These are phyloP conservation scores for Calidris pygmaea DNA, from an alignment of 2,113 vertebrate genomes.

Conservation along the genomic window DNA sequence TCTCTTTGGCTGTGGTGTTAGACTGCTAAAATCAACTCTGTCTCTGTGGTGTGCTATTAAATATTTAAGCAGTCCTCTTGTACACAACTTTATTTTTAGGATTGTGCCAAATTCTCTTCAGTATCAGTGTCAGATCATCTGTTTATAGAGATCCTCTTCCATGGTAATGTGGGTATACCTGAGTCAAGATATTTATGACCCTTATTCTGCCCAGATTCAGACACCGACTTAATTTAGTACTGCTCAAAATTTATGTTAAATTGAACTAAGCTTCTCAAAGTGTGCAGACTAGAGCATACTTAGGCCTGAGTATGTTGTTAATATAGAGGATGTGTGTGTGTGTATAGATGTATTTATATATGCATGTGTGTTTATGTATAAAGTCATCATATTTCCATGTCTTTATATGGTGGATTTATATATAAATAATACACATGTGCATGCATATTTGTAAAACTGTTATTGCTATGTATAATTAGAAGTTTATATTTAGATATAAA, in stretches of 20 bases:
- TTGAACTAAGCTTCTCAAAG: background rate
- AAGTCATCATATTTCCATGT: background rate
- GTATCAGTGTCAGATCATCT: background rate
- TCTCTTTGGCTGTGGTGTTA: background rate
- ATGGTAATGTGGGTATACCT: background rate
- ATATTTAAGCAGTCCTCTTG: background rate
- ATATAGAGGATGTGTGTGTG: background rate
- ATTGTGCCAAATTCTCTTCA: background rate
- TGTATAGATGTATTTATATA: background rate
- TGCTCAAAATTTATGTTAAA: background rate
- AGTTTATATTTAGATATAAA: background rate
- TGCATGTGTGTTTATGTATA: background rate
- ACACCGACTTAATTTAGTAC: background rate
- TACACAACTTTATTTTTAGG: slow-evolving; percentile 5
- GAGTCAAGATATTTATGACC: background rate
- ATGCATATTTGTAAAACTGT: background rate
- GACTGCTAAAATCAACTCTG: background rate
- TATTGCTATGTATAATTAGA: background rate
- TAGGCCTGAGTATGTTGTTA: background rate
- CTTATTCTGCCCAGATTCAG: background rate
- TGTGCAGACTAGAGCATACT: background rate
- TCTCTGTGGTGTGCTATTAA: background rate
- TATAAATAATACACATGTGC: background rate
- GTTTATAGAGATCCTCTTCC: background rate
- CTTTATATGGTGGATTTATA: background rate